These are phyloP conservation scores for Brachionus calyciflorus DNA, from an alignment of 1,140 invertebrate species.

Conservation along the genomic window DNA sequence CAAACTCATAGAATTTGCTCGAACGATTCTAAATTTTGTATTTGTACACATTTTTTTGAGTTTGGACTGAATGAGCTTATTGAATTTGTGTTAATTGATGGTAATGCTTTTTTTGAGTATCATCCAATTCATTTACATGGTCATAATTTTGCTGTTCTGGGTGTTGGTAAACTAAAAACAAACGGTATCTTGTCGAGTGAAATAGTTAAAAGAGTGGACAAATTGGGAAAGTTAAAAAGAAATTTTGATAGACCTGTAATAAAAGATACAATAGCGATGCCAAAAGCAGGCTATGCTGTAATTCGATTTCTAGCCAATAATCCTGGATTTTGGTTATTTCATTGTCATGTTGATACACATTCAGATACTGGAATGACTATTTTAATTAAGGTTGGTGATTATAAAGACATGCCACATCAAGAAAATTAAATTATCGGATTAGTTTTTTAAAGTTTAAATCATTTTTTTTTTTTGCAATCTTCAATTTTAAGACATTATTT, in stretches of 20 bases:
- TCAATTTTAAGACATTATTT: too few species aligned
- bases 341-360: constrained; percentile 55
- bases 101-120: constrained; percentile 63
- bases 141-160: constrained; percentile 70
- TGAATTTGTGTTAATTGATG: constrained; percentile 69
- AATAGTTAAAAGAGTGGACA: not conserved
- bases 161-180: constrained; percentile 56
- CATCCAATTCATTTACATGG: constrained; percentile 75
- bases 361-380: constrained; percentile 53
- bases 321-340: constrained; percentile 65
- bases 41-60: constrained; percentile 68
- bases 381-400: constrained; percentile 47
- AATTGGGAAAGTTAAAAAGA: constrained; percentile 60
- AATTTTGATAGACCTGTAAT: constrained; percentile 66
- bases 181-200: not conserved
- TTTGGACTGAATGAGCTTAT: constrained; percentile 66
- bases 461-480: too few species aligned
- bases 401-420: too few species aligned
- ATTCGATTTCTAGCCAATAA: constrained; percentile 73
- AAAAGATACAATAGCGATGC: constrained; percentile 72
- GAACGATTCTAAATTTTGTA: constrained; percentile 56
- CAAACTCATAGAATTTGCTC: not conserved
- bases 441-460: too few species aligned
- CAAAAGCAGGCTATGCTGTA: constrained; percentile 68
- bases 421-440: too few species aligned